Evolutionary conservation across 1,140 invertebrate genomes (phyloP).

Genomic region (Eufriesea mexicana): DNA sequence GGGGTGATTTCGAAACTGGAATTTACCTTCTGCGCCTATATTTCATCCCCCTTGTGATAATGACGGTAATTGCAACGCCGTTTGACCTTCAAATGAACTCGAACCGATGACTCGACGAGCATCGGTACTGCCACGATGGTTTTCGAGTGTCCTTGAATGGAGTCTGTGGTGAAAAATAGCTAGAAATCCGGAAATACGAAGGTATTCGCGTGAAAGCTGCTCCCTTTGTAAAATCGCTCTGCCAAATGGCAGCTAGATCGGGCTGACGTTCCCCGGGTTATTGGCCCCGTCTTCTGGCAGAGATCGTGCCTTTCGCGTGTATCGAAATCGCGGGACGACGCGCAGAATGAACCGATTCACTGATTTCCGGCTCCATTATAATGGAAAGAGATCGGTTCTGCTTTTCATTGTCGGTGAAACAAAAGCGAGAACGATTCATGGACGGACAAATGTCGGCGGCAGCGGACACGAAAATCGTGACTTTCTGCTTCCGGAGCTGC

Average conservation of each 20-base stretch:
- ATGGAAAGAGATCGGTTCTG: conserved; percentile 55
- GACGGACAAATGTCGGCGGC: conserved; percentile 60
- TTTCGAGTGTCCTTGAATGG: not conserved
- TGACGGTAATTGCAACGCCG: too few species aligned
- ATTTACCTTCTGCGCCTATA: too few species aligned
- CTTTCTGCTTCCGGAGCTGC: conserved; percentile 61
- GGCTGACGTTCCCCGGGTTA: not conserved
- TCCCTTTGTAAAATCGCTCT: too few species aligned
- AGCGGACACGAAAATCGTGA: conserved; percentile 61
- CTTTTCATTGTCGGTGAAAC: conserved; percentile 61
- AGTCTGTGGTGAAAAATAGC: not conserved
- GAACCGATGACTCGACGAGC: too few species aligned
- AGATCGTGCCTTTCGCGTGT: too few species aligned
- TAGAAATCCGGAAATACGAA: not conserved
- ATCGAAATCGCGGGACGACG: not conserved
- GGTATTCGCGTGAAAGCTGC: too few species aligned
- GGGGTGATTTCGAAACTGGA: too few species aligned
- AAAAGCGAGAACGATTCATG: conserved; percentile 55
- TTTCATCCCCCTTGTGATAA: too few species aligned
- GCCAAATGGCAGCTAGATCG: too few species aligned
- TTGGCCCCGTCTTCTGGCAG: not conserved
- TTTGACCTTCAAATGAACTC: too few species aligned
- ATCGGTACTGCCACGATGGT: too few species aligned
- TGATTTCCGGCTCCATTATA: conserved; percentile 12
- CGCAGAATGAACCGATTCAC: not conserved